Percentiles rank a stretch among this genome's conserved stretches.
Conservation (phyloP, 2,888 invertebrate genomes). For the Nomada hirtipes region DNA sequence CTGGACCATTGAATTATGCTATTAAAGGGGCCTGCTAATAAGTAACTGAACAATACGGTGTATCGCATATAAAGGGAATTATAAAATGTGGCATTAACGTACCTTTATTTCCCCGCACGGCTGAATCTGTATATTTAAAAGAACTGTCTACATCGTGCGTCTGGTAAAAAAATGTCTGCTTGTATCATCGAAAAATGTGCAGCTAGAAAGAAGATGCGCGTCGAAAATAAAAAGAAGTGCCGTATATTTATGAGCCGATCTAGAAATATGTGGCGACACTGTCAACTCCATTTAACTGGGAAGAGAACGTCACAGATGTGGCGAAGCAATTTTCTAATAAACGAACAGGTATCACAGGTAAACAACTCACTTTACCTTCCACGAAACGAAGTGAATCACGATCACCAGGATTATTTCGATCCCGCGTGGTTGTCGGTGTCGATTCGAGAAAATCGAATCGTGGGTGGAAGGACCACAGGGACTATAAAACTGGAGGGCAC, state of each 20-base stretch:
- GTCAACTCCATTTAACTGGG: neutral
- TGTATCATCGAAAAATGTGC: too few relatives aligned
- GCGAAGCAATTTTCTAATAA: slow-evolving; percentile 1
- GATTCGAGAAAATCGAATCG: slow-evolving; percentile 65
- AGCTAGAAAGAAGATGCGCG: too few relatives aligned
- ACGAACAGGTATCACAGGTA: neutral
- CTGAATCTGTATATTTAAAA: too few relatives aligned
- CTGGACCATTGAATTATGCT: too few relatives aligned
- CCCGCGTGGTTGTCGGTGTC: slow-evolving; percentile 30
- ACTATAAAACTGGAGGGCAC: slow-evolving; percentile 52
- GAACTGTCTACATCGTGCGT: too few relatives aligned
- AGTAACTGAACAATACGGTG: too few relatives aligned
- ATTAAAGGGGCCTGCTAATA: too few relatives aligned
- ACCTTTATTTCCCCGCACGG: too few relatives aligned
- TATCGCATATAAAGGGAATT: too few relatives aligned
- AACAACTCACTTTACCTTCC: slow-evolving; percentile 10
- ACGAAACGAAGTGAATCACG: slow-evolving; percentile 23
- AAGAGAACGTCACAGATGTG: neutral
- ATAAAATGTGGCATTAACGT: too few relatives aligned
- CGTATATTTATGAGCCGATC: neutral
- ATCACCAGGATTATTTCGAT: slow-evolving; percentile 60
- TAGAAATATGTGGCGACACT: neutral
- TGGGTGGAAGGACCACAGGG: slow-evolving; percentile 45
- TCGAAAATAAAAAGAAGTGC: neutral
- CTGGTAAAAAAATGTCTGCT: too few relatives aligned